A percentile compares a stretch with the other conserved stretches of the same genome.
phyloP scores from a whole-genome alignment of 1,140 invertebrate species.

The Zaprionus kolodkinae region DNA sequence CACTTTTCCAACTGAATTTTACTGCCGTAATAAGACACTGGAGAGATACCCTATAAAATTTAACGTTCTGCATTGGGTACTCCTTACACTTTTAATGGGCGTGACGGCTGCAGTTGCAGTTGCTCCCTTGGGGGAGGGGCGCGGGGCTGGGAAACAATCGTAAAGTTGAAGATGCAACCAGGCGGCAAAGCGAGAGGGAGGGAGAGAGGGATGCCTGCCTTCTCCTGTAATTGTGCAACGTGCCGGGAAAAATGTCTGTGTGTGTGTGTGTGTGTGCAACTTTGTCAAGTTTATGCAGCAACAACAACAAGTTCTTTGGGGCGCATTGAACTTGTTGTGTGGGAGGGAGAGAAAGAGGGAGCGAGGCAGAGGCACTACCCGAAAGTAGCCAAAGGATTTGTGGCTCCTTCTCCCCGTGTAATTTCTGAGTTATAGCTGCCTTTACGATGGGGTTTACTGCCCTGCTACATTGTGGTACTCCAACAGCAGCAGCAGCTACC shows the following conservation, averaged over 20 bases:
- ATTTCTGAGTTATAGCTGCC: neutral
- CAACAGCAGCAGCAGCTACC: neutral
- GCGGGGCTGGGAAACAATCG: slow-evolving; percentile 25
- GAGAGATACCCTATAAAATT: slow-evolving; percentile 4
- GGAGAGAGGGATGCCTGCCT: neutral
- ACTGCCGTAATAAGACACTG: neutral
- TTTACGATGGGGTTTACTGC: neutral
- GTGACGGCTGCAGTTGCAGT: slow-evolving; percentile 3
- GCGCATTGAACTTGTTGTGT: slow-evolving; percentile 36
- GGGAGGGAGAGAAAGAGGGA: too few species aligned
- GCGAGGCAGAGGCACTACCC: neutral
- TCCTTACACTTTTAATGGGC: slow-evolving; percentile 11
- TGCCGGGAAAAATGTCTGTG: neutral
- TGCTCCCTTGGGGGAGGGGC: slow-evolving; percentile 2
- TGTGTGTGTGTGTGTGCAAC: slow-evolving; percentile 26
- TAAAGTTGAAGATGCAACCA: slow-evolving; percentile 33
- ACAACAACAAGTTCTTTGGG: slow-evolving; percentile 19
- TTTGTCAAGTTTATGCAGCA: slow-evolving; percentile 40
- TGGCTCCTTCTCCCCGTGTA: neutral
- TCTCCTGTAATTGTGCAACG: neutral
- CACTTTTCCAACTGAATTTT: neutral
- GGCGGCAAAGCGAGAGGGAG: neutral
- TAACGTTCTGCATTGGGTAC: neutral
- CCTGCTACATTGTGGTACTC: slow-evolving; percentile 1
- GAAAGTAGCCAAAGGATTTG: slow-evolving; percentile 31